A percentile compares a stretch with the other conserved stretches of the same genome.
phyloP scores from a whole-genome alignment of 2,113 vertebrate genomes.

The Gavia stellata region DNA sequence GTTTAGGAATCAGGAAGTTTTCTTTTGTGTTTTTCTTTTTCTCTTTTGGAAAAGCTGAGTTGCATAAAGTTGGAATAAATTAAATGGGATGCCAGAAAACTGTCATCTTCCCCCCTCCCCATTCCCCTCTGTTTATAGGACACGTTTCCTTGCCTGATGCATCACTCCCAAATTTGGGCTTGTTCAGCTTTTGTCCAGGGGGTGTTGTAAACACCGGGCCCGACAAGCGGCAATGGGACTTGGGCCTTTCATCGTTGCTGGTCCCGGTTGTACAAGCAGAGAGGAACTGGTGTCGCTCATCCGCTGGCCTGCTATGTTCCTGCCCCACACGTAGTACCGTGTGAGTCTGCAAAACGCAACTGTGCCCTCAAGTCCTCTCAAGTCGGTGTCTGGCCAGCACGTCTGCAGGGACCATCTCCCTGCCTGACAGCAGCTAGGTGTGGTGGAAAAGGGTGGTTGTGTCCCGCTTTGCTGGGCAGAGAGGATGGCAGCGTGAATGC shows the following conservation, averaged over 20 bases:
- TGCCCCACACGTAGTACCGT: not conserved
- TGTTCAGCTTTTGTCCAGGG: not conserved
- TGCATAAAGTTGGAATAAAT: slow-evolving; percentile 61
- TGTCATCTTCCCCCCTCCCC: not conserved
- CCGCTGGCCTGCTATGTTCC: not conserved
- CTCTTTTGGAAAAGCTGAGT: slow-evolving; percentile 38
- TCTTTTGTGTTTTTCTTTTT: slow-evolving; percentile 6
- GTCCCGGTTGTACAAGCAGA: not conserved
- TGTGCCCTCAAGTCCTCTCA: rapidly evolving
- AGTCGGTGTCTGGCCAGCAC: not conserved
- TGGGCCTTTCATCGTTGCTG: not conserved
- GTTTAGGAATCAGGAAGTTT: slow-evolving; percentile 48
- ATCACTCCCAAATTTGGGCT: not conserved
- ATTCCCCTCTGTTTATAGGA: not conserved
- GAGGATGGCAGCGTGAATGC: not conserved
- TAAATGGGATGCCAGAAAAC: slow-evolving; percentile 47
- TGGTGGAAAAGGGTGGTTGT: not conserved
- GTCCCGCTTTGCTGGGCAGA: not conserved
- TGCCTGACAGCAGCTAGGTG: not conserved
- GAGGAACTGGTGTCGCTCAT: not conserved
- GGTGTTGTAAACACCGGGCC: not conserved
- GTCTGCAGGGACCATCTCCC: not conserved
- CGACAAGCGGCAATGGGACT: not conserved
- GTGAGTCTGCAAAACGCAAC: not conserved
- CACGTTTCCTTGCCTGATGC: not conserved